Conservation (phyloP, 2,797 vertebrate species). For the Huso huso region DNA sequence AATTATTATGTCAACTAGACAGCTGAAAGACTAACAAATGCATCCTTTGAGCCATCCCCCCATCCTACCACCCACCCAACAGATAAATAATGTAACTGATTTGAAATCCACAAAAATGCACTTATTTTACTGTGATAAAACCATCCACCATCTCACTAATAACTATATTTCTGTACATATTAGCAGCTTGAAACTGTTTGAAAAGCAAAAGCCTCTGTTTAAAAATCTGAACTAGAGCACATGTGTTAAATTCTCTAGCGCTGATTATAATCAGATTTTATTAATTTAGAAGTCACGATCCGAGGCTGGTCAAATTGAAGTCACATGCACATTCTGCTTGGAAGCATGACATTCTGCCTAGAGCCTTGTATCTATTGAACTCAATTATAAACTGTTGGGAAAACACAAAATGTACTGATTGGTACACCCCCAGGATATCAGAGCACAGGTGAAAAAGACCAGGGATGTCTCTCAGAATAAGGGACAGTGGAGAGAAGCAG, state of each 20-base stretch:
- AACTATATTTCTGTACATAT: too few species aligned
- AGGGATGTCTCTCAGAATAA: constrained; percentile 22
- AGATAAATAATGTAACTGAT: too few species aligned
- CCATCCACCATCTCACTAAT: too few species aligned
- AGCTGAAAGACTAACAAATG: too few species aligned
- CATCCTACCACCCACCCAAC: too few species aligned
- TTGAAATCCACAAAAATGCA: too few species aligned
- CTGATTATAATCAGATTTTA: constrained; percentile 3
- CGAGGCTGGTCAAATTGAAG: constrained; percentile 13
- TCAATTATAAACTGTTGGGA: not conserved
- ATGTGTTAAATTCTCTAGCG: constrained; percentile 3
- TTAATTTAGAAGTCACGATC: constrained; percentile 4
- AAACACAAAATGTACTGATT: not conserved
- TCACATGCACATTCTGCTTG: constrained; percentile 15
- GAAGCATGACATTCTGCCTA: constrained; percentile 24
- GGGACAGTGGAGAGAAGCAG: constrained; percentile 18
- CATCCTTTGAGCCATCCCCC: too few species aligned
- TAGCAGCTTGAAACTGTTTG: too few species aligned
- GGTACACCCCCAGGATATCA: constrained; percentile 7
- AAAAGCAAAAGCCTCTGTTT: too few species aligned
- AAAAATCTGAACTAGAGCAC: not conserved
- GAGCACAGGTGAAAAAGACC: constrained; percentile 21
- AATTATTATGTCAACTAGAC: too few species aligned
- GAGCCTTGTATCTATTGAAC: constrained; percentile 17
- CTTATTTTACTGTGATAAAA: too few species aligned